These are phyloP conservation scores for Psittacus erithacus DNA, from an alignment of 2,113 vertebrate species.

Conservation along the genomic window DNA sequence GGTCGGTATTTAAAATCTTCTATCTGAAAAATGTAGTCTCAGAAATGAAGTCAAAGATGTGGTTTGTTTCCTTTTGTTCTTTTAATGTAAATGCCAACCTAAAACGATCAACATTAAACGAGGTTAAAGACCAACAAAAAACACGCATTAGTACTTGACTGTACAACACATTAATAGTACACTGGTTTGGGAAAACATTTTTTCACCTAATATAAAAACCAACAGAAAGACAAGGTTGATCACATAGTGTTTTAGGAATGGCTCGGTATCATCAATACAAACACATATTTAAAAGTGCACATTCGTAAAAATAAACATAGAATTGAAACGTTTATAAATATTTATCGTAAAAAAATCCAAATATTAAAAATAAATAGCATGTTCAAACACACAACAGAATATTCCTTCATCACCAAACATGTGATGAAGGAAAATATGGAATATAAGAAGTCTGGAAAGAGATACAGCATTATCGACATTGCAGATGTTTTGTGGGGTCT, in stretches of 20 bases:
- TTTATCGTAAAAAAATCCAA: slow-evolving; percentile 69
- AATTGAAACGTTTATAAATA: slow-evolving; percentile 68
- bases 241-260: slow-evolving; percentile 31
- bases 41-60: neutral
- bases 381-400: slow-evolving; percentile 45
- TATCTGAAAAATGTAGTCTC: neutral
- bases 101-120: slow-evolving; percentile 42
- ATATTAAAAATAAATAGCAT: slow-evolving; percentile 65
- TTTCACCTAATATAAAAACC: neutral
- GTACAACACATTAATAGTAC: neutral
- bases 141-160: neutral
- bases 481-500: neutral
- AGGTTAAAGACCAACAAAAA: slow-evolving; percentile 2
- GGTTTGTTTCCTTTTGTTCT: neutral
- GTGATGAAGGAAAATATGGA: slow-evolving; percentile 38
- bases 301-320: slow-evolving; percentile 33
- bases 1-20: neutral
- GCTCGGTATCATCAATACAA: slow-evolving; percentile 13
- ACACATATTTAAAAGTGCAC: slow-evolving; percentile 41
- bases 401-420: slow-evolving; percentile 50
- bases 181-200: neutral
- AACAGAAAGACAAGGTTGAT: neutral
- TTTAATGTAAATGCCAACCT: slow-evolving; percentile 58
- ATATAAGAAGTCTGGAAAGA: slow-evolving; percentile 38
- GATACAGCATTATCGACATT: neutral